Evolutionary conservation across 2,113 vertebrate species (phyloP).

Genomic region (Sebastes fasciatus): DNA sequence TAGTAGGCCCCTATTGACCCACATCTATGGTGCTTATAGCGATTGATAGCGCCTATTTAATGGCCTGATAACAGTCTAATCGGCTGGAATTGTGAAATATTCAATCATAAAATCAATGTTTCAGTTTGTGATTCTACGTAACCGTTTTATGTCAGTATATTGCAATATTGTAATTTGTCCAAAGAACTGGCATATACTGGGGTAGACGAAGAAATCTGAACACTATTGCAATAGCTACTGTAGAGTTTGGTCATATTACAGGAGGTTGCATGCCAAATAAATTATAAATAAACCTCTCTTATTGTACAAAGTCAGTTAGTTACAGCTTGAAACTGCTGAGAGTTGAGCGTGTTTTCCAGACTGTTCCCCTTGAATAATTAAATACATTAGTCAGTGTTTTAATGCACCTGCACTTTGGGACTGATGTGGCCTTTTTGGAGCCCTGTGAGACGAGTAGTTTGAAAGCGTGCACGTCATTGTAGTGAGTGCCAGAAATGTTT

Average conservation of each 20-base stretch:
- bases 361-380: neutral
- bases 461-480: slow-evolving; percentile 8
- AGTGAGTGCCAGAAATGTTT: neutral
- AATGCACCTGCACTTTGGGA: slow-evolving; percentile 18
- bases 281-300: neutral
- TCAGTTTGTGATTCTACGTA: neutral
- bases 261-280: neutral
- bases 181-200: neutral
- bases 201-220: neutral
- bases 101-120: too few species aligned
- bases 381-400: neutral
- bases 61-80: too few species aligned
- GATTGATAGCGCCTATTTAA: too few species aligned
- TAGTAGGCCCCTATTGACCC: too few species aligned
- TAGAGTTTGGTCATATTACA: neutral
- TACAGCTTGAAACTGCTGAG: neutral
- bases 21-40: too few species aligned
- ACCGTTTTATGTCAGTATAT: neutral
- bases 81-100: too few species aligned
- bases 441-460: neutral
- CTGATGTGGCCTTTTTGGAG: neutral
- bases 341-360: neutral
- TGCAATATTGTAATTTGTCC: neutral
- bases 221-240: neutral
- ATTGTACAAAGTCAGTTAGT: too few species aligned